phyloP scores from a whole-genome alignment of 1,140 invertebrate genomes.

The Drosophila kurseongensis region DNA sequence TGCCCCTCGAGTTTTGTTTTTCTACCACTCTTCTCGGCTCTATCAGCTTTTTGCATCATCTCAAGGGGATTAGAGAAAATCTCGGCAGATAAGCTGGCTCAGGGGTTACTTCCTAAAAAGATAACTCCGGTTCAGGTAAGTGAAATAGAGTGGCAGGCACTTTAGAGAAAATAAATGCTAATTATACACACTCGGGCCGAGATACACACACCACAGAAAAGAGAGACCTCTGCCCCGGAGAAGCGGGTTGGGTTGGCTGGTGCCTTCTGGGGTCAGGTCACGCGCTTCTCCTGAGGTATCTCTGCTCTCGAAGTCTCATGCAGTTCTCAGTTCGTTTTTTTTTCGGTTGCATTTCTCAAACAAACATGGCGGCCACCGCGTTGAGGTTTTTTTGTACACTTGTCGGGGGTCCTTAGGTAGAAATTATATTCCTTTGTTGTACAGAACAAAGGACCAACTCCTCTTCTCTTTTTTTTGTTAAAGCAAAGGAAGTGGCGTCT shows the following conservation, averaged over 20 bases:
- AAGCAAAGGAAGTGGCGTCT: not conserved
- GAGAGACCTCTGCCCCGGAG: slow-evolving; percentile 10
- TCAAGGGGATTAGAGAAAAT: slow-evolving; percentile 12
- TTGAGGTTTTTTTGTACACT: slow-evolving; percentile 35
- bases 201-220: slow-evolving; percentile 23
- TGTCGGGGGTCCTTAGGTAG: slow-evolving; percentile 44
- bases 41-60: slow-evolving; percentile 21
- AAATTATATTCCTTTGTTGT: slow-evolving; percentile 21
- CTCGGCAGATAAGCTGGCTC: not conserved
- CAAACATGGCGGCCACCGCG: slow-evolving; percentile 43
- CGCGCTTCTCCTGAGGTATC: slow-evolving; percentile 39
- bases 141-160: not conserved
- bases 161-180: slow-evolving; percentile 22
- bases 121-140: not conserved
- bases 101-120: not conserved
- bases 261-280: slow-evolving; percentile 39
- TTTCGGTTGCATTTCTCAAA: slow-evolving; percentile 52
- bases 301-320: slow-evolving; percentile 36
- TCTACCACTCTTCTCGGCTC: slow-evolving; percentile 3
- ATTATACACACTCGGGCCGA: slow-evolving; percentile 31
- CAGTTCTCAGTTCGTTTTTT: slow-evolving; percentile 37
- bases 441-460: slow-evolving; percentile 43
- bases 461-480: not conserved
- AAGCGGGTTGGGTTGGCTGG: slow-evolving; percentile 20
- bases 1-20: slow-evolving; percentile 1